Evolutionary conservation across 2,888 invertebrate genomes (phyloP), one percentile per base, ranked within the genome.

Genomic region (Patella depressa): DNA sequence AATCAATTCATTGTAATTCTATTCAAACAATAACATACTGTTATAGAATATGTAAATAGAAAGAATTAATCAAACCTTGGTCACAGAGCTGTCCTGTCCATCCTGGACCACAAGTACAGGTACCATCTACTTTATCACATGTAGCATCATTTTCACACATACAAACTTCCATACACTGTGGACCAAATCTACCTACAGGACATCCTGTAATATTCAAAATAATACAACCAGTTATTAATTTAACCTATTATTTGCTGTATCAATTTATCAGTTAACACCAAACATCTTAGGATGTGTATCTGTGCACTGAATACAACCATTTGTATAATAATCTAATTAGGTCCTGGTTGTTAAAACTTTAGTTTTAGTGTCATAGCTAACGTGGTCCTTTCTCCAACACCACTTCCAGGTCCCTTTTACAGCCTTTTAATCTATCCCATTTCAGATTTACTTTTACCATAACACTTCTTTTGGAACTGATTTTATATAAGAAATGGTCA

Each of bases 121-220:
- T 79, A 1, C 98, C 98, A 74, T 95, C 95, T 24, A 96, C 94
- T 82, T 97, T 96, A 91, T 98, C 95, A 90, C 99, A 99, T 85
- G 96, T 95, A 0, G 96, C 98, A 7, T 84, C 85, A 80, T 91
- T 91, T 76, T 90, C 89, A 84, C 91, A 91, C 76, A 83, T 80
- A 80, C 91, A 91, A 70, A 85, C 82, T 76, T 85, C 82, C 79
- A 89, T 80, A 82, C 91, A 91, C 74, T 88, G 87, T 24, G 84
- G 75, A 3, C 98, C 98, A 77, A 89, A 92, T 57, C 89, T 90
- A 19, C 93, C 93, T 93, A 94, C 90, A 95, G 98, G 89, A 83
- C 93, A 93, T 53, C 86, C 91, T 88, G 88, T 2, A 80, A 79
- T 71, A 74, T 71, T 14, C 14, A 72, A 75, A 72, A 15, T 17